Evolutionary conservation across 1,140 invertebrate species (phyloP).

Genomic region (Pachyrhynchus sulphureomaculatus): DNA sequence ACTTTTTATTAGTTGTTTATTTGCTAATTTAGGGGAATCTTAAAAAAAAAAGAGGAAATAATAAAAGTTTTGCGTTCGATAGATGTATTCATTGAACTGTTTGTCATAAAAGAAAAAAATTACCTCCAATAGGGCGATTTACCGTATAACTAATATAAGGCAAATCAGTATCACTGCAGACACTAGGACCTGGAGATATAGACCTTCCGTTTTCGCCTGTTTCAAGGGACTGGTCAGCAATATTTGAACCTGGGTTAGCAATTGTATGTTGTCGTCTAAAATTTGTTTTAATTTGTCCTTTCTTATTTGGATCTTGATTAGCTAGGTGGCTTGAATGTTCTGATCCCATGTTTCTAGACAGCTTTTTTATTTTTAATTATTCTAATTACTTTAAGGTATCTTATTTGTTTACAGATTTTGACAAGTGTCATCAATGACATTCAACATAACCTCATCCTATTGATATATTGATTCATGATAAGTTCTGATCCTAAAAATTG

Average conservation of each 20-base stretch:
- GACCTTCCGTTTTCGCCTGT: constrained; percentile 58
- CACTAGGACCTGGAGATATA: constrained; percentile 79
- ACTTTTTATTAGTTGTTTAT: constrained; percentile 54
- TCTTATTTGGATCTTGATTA: constrained; percentile 35
- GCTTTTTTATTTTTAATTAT: too few species aligned
- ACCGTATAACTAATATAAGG: constrained; percentile 94
- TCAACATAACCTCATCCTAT: too few species aligned
- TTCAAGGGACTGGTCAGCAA: constrained; percentile 27
- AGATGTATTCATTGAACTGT: too few species aligned
- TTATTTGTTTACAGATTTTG: too few species aligned
- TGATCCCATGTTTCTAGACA: constrained; percentile 61
- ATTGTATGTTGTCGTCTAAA: constrained; percentile 60
- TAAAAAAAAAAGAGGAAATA: constrained; percentile 30
- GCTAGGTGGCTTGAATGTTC: constrained; percentile 57
- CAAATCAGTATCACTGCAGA: constrained; percentile 86
- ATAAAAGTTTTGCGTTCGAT: too few species aligned
- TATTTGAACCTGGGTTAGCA: constrained; percentile 52
- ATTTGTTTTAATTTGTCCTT: constrained; percentile 45
- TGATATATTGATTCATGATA: too few species aligned
- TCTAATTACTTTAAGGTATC: too few species aligned
- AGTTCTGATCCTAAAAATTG: too few species aligned
- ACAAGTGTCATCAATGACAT: too few species aligned
- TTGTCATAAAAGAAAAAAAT: too few species aligned
- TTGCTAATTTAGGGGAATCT: constrained; percentile 76
- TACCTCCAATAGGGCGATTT: constrained; percentile 84